phyloP scores from a whole-genome alignment of 1,140 invertebrate species.

The Brachionus rotundiformis region DNA sequence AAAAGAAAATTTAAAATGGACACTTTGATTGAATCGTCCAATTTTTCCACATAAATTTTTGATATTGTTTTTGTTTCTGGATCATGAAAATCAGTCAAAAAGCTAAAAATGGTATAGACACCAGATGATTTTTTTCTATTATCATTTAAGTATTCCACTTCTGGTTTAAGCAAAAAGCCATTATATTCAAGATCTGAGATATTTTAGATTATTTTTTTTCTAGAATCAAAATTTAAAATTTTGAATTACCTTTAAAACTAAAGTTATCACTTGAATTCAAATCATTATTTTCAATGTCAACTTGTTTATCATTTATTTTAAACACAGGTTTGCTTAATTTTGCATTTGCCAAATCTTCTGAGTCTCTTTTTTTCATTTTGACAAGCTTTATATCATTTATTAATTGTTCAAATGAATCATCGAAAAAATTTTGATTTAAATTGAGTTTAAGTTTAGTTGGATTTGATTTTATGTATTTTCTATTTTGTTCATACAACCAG shows the following conservation, averaged over 20 bases:
- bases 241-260: neutral
- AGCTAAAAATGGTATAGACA: constrained; percentile 19
- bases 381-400: neutral
- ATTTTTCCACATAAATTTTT: neutral
- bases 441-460: neutral
- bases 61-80: neutral
- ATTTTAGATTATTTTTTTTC: no score
- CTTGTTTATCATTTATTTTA: neutral
- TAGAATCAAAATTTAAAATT: neutral
- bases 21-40: neutral
- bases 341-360: neutral
- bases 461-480: neutral
- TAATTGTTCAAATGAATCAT: constrained; percentile 2
- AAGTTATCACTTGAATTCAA: neutral
- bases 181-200: neutral
- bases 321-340: neutral
- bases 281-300: neutral
- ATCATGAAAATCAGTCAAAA: constrained; percentile 17
- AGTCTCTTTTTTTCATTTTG: neutral
- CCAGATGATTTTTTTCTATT: constrained; percentile 32
- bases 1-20: neutral
- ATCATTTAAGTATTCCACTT: neutral
- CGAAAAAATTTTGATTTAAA: neutral
- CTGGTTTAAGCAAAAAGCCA: neutral
- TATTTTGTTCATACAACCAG: constrained; percentile 6